phyloP scores from a whole-genome alignment of 2,113 vertebrate genomes.

The Galemys pyrenaicus region DNA sequence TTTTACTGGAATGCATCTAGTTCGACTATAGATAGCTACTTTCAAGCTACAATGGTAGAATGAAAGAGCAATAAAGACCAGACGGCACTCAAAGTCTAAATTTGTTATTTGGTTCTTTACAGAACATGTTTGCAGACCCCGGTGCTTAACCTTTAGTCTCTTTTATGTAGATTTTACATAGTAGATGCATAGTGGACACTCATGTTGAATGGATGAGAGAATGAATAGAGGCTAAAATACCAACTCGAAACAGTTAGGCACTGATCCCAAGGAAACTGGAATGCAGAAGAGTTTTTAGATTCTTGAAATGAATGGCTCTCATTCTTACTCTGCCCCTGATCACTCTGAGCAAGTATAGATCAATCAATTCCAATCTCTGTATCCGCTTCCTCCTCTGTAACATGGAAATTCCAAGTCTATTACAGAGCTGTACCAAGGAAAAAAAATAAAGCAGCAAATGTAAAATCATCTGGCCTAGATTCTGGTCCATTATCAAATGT shows the following conservation, averaged over 20 bases:
- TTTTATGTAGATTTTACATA: not conserved
- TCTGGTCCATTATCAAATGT: not conserved
- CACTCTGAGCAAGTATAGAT: not conserved
- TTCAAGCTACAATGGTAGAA: not conserved
- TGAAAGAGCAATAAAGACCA: not conserved
- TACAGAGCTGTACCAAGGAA: not conserved
- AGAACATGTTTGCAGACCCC: not conserved
- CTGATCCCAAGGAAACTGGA: not conserved
- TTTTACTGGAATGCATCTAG: not conserved
- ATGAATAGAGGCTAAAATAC: not conserved
- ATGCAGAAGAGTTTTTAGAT: not conserved
- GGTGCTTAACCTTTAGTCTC: not conserved
- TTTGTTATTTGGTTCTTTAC: not conserved
- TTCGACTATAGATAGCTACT: not conserved
- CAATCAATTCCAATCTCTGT: not conserved
- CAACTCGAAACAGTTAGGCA: not conserved
- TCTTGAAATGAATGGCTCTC: not conserved
- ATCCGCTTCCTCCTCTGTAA: conserved; percentile 21
- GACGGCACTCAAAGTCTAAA: not conserved
- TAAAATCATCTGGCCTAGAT: not conserved
- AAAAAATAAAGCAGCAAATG: not conserved
- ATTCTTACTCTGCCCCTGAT: not conserved
- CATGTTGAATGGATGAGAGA: not conserved
- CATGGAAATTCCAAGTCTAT: not conserved
- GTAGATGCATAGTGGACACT: not conserved